These are phyloP conservation scores for Himantopus leucocephalus DNA, from an alignment of 2,113 vertebrate species.

Conservation along the genomic window DNA sequence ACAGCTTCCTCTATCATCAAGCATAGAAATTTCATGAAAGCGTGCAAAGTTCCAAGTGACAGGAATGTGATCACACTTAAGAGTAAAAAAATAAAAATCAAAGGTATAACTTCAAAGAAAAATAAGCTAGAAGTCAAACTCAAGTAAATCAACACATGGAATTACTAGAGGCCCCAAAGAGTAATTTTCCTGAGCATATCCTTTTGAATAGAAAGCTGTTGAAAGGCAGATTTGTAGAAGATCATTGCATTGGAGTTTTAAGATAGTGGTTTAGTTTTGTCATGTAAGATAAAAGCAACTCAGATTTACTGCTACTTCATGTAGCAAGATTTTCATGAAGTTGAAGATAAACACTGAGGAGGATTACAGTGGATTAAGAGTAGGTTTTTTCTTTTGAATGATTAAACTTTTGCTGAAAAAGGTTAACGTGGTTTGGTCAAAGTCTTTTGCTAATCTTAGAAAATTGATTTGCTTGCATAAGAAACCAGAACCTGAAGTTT, in stretches of 20 bases:
- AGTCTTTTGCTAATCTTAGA: neutral
- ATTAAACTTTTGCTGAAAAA: neutral
- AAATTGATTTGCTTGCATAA: neutral
- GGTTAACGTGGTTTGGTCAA: neutral
- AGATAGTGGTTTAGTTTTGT: neutral
- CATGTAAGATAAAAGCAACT: neutral
- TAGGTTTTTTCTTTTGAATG: neutral
- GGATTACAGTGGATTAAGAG: neutral
- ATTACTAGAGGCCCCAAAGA: neutral
- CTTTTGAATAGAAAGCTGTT: conserved; percentile 19
- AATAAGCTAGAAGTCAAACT: conserved; percentile 24
- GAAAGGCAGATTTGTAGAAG: conserved; percentile 10
- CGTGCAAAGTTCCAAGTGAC: conserved; percentile 30
- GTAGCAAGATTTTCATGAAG: neutral
- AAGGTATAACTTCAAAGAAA: conserved; percentile 48
- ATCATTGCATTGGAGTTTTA: neutral
- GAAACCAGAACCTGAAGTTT: neutral
- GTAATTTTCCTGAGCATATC: neutral
- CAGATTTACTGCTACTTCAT: neutral
- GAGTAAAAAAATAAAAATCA: neutral
- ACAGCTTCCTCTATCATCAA: neutral
- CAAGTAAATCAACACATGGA: conserved; percentile 7
- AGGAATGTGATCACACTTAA: conserved; percentile 20
- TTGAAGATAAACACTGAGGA: neutral
- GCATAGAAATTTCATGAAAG: neutral